These are phyloP conservation scores for Ceramica pisi DNA, from an alignment of 2,888 invertebrate genomes.

Conservation along the genomic window DNA sequence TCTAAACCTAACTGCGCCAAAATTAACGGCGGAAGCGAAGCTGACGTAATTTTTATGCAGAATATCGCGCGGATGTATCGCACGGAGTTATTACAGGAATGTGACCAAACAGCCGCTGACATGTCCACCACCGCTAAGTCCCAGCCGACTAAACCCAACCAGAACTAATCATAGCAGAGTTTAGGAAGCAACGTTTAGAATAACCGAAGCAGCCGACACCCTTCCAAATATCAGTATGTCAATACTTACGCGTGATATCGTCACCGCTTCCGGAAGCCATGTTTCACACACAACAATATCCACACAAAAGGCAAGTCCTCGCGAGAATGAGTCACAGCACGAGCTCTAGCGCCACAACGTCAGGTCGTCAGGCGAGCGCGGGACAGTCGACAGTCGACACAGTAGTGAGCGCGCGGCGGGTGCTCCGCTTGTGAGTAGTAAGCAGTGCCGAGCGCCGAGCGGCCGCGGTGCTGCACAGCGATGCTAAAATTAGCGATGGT, in stretches of 20 bases:
- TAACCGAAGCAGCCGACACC: conserved; percentile 28
- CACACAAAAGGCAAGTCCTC: conserved; percentile 67
- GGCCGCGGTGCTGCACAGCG: conserved; percentile 73
- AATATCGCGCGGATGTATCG: conserved; percentile 49
- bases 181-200: conserved; percentile 24
- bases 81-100: conserved; percentile 48
- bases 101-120: conserved; percentile 24
- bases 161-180: not conserved
- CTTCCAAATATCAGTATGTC: conserved; percentile 23
- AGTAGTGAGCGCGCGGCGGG: conserved; percentile 45
- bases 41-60: conserved; percentile 67
- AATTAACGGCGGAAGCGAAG: conserved; percentile 60
- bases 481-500: conserved; percentile 84
- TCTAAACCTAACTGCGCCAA: conserved; percentile 50
- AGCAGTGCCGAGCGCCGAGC: conserved; percentile 55
- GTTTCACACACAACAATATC: conserved; percentile 71
- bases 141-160: conserved; percentile 3
- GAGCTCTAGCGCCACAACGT: conserved; percentile 58
- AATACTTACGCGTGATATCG: conserved; percentile 80
- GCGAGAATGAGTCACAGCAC: conserved; percentile 67
- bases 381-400: conserved; percentile 30
- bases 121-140: conserved; percentile 27
- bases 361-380: conserved; percentile 31
- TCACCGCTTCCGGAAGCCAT: conserved; percentile 81
- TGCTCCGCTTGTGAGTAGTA: conserved; percentile 76